These are phyloP conservation scores for Ctena decussata DNA, from an alignment of 2,888 invertebrate species.

Conservation along the genomic window DNA sequence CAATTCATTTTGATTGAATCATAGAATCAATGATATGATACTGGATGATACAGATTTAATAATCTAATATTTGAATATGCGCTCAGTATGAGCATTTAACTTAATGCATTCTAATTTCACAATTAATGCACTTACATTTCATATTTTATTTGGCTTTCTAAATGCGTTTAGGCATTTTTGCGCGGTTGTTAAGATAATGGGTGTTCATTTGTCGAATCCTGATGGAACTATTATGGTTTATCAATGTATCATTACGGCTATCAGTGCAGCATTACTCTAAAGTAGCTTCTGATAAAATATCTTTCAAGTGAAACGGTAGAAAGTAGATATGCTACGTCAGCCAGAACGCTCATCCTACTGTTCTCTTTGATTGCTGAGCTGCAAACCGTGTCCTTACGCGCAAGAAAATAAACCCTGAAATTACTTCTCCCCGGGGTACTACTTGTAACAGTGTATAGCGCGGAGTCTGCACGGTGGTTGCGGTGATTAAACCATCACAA, in stretches of 20 bases:
- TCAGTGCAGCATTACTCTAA: not conserved
- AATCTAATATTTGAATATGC: not conserved
- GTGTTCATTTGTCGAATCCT: not conserved
- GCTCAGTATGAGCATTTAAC: not conserved
- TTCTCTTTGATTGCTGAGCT: not conserved
- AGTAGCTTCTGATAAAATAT: not conserved
- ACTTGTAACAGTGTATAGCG: slow-evolving; percentile 1
- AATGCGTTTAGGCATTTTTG: not conserved
- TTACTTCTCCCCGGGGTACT: slow-evolving; percentile 34
- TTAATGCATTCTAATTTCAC: slow-evolving; percentile 4
- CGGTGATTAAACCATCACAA: not conserved
- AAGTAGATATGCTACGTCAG: not conserved
- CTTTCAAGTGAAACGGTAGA: not conserved
- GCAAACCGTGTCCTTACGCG: slow-evolving; percentile 22
- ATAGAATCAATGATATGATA: not conserved
- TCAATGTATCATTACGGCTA: slow-evolving; percentile 7
- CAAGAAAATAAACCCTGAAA: slow-evolving; percentile 53
- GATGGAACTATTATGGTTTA: not conserved
- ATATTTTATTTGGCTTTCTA: not conserved
- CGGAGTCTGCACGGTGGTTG: not conserved
- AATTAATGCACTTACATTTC: slow-evolving; percentile 1
- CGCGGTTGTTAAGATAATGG: not conserved
- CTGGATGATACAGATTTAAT: not conserved
- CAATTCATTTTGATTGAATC: not conserved
- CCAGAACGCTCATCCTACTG: slow-evolving; percentile 7